Base-by-base conservation (phyloP, 2,113 vertebrate species). In the Psilopogon haemacephalus region DNA sequence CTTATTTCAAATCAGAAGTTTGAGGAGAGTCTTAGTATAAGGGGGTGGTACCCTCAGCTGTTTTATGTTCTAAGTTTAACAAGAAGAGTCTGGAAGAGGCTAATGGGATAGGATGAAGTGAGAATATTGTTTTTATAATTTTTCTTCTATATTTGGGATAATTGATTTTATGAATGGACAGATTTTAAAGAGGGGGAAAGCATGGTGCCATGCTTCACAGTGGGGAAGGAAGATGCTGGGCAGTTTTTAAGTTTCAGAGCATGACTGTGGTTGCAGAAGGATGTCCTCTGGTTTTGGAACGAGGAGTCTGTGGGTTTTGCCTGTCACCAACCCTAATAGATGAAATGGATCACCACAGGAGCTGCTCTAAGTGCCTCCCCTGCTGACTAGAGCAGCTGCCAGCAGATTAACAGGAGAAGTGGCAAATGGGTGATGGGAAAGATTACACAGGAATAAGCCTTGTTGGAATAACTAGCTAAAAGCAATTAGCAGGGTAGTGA, bases 391-490 rank as follows among this genome's bases (percentile, higher is more conserved):
- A 76, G 72, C 48, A 84, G 48, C 65, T 88, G 67, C 24, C 59
- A 46, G 44, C 37, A 67, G 83, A 87, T 83, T n/a, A 93, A 79
- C 75, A 69, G n/a, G 55, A 80, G n/a, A 59, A 80, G 44, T 1
- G 8, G 32, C n/a, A 94, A 82, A 67, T 3, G 69, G 71, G 78
- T 92, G 46, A 4, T 73, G 40, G 33, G 78, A 73, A 89, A 83
- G 91, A 85, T 89, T 73, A 40, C 33, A 52, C 40, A 44, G 59
- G 68, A 89, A 32, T 62, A 80, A 80, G 73, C 48, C 48, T 73
- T 40, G 35, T 28, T 62, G 40, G 24, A 89, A 62, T 14, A 62
- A 63, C 35, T 42, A 48, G 7, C 40, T 59, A 48, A 70, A 7
- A 85, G 26, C 32, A 88, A 76, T 90, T 42, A 86, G 5, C 55